These are phyloP conservation scores for Ryuthela nishihirai DNA, from an alignment of 2,888 invertebrate genomes.

Conservation along the genomic window DNA sequence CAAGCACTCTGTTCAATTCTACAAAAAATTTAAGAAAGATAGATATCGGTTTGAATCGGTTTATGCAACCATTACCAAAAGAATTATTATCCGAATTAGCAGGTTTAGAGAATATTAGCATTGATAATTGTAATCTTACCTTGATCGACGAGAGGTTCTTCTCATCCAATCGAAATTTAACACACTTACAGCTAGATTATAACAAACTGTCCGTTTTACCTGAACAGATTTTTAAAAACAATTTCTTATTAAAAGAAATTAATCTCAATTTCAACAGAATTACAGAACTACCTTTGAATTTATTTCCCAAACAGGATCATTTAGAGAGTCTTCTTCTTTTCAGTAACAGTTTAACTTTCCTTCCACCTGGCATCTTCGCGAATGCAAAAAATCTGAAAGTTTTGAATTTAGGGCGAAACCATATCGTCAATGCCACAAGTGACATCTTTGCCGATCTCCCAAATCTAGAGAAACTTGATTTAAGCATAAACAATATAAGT, in stretches of 20 bases:
- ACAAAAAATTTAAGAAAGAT: slow-evolving; percentile 50
- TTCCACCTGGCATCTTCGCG: slow-evolving; percentile 21
- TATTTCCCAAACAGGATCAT: slow-evolving; percentile 20
- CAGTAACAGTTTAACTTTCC: slow-evolving; percentile 23
- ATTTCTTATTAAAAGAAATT: slow-evolving; percentile 35
- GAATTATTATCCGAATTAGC: slow-evolving; percentile 45
- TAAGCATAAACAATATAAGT: slow-evolving; percentile 60
- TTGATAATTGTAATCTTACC: slow-evolving; percentile 22
- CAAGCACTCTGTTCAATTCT: slow-evolving; percentile 30
- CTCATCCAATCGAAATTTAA: slow-evolving; percentile 60
- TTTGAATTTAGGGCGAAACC: slow-evolving; percentile 21
- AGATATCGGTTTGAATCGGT: slow-evolving; percentile 56
- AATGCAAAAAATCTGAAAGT: slow-evolving; percentile 20
- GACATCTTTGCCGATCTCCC: slow-evolving; percentile 31
- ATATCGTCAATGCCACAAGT: slow-evolving; percentile 16
- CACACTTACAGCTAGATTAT: slow-evolving; percentile 65
- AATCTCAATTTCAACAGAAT: slow-evolving; percentile 40
- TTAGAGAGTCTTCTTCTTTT: slow-evolving; percentile 25
- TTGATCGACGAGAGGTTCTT: slow-evolving; percentile 68
- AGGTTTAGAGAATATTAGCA: slow-evolving; percentile 14
- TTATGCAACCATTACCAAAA: slow-evolving; percentile 28
- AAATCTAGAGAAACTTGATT: slow-evolving; percentile 58
- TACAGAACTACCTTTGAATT: not conserved
- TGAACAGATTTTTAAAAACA: slow-evolving; percentile 33
- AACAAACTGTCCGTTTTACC: slow-evolving; percentile 60